Conservation (phyloP, 2,113 vertebrate genomes). For the Aramus guarauna region DNA sequence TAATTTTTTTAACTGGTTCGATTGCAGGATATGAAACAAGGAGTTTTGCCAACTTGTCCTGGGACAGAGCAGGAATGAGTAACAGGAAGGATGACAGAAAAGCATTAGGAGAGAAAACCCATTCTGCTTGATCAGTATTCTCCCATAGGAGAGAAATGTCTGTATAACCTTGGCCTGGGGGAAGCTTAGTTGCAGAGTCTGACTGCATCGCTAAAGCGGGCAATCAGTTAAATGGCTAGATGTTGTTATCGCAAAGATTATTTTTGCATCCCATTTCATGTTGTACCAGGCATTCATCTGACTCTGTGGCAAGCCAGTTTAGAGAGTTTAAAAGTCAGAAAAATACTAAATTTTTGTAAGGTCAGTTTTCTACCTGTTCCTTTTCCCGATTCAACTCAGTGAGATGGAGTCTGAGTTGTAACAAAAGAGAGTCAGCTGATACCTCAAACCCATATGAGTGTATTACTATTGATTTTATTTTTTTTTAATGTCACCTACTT, state of each 20-base stretch:
- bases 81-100: neutral
- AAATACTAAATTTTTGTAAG: neutral
- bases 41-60: neutral
- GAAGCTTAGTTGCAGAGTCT: neutral
- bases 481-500: neutral
- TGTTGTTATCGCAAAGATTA: neutral
- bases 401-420: neutral
- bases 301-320: neutral
- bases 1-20: neutral
- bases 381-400: neutral
- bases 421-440: neutral
- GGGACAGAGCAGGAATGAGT: neutral
- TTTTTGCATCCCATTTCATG: neutral
- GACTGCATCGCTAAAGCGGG: neutral
- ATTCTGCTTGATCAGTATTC: neutral
- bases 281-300: neutral
- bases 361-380: neutral
- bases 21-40: neutral
- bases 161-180: neutral
- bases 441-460: rapidly evolving
- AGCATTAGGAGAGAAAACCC: neutral
- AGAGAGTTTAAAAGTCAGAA: neutral
- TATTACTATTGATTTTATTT: neutral
- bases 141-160: neutral
- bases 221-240: neutral